A percentile compares a stretch with the other conserved stretches of the same genome.
Evolutionary conservation across 2,888 invertebrate genomes (phyloP).

Genomic region (Harpalus rufipes): DNA sequence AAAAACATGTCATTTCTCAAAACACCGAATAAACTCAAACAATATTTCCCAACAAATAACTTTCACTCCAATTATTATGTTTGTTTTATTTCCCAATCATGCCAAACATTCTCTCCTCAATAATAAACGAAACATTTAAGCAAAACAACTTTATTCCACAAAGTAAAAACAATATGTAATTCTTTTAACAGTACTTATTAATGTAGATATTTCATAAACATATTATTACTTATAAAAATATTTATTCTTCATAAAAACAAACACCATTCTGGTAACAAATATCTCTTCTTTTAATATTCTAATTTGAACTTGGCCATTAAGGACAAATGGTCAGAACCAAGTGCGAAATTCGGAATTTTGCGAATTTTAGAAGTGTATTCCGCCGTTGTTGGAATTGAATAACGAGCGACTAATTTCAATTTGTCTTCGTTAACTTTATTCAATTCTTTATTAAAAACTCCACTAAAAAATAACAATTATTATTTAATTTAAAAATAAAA

Average conservation of each 20-base stretch:
- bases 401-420: conserved; percentile 81
- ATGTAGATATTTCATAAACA: neutral
- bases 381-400: conserved; percentile 82
- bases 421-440: conserved; percentile 75
- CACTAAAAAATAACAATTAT: conserved; percentile 70
- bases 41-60: too few relatives aligned
- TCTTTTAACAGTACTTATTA: neutral
- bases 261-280: conserved; percentile 15
- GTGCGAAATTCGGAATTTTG: conserved; percentile 85
- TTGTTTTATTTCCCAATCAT: too few relatives aligned
- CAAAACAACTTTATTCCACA: neutral
- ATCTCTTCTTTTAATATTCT: conserved; percentile 71
- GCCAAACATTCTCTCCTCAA: neutral
- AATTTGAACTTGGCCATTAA: conserved; percentile 86
- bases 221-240: conserved; percentile 17
- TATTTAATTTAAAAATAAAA: neutral
- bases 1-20: too few relatives aligned
- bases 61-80: too few relatives aligned
- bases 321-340: conserved; percentile 92
- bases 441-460: conserved; percentile 68
- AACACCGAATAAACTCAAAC: too few relatives aligned
- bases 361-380: conserved; percentile 79
- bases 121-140: neutral
- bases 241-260: neutral
- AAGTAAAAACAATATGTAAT: neutral